Conservation (phyloP, 2,797 vertebrate species). For the Taeniopygia guttata region DNA sequence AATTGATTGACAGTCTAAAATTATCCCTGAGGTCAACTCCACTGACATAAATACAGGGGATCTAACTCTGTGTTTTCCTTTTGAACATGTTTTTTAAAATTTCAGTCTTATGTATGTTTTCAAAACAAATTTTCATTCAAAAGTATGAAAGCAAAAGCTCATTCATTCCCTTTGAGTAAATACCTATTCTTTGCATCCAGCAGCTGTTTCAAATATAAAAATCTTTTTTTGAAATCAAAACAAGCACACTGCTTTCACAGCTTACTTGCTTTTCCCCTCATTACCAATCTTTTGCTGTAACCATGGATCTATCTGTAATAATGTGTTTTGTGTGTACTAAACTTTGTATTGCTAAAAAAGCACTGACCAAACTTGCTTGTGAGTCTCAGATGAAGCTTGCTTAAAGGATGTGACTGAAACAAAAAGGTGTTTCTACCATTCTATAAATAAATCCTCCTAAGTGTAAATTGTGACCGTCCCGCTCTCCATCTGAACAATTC, state of each 20-base stretch:
- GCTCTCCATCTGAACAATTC: background rate
- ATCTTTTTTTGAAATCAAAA: background rate
- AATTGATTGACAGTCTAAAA: constrained; percentile 2
- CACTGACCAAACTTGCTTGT: background rate
- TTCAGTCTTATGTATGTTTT: background rate
- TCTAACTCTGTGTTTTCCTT: background rate
- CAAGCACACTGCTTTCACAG: background rate
- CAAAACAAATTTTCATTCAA: background rate
- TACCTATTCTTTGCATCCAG: background rate
- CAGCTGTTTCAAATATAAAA: background rate
- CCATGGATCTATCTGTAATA: background rate
- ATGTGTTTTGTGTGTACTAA: background rate
- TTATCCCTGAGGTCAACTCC: background rate
- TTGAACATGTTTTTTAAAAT: background rate
- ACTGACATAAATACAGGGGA: background rate
- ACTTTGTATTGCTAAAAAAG: background rate
- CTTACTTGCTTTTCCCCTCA: background rate
- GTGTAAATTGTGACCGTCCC: background rate
- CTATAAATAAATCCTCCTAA: background rate
- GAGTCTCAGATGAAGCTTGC: background rate
- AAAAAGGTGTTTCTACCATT: background rate
- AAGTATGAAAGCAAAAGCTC: background rate
- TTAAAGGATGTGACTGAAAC: background rate
- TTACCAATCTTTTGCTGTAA: background rate
- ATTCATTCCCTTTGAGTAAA: background rate